Percentiles rank a stretch among this genome's conserved stretches.
These are phyloP conservation scores for Helicoverpa assulta DNA, from an alignment of 2,888 invertebrate genomes.

Conservation along the genomic window DNA sequence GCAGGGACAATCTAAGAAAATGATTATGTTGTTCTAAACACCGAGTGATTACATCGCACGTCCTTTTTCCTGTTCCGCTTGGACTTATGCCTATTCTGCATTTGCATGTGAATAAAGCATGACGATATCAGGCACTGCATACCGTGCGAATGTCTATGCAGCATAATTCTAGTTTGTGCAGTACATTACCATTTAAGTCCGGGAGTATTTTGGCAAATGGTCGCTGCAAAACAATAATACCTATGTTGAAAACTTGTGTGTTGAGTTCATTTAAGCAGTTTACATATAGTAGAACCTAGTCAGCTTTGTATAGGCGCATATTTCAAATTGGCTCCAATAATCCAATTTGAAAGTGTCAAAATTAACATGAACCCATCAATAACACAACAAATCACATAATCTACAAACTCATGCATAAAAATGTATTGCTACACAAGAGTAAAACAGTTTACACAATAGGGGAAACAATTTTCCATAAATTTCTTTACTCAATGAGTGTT, in stretches of 20 bases:
- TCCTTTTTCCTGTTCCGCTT: slow-evolving; percentile 32
- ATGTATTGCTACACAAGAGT: background rate
- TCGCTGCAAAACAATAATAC: too few species aligned
- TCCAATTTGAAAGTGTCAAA: too few species aligned
- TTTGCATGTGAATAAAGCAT: slow-evolving; percentile 15
- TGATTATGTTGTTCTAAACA: background rate
- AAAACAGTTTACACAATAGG: slow-evolving; percentile 19
- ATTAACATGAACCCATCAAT: background rate
- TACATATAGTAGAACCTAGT: too few species aligned
- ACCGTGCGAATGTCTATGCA: slow-evolving; percentile 2
- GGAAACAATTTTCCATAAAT: slow-evolving; percentile 43
- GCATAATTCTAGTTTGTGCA: slow-evolving; percentile 1
- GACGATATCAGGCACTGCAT: slow-evolving; percentile 5
- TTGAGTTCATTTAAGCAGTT: too few species aligned
- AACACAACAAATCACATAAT: background rate
- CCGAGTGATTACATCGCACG: slow-evolving; percentile 10
- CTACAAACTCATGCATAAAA: background rate
- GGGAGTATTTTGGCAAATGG: background rate
- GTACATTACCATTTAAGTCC: background rate
- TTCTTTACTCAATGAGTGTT: slow-evolving; percentile 50
- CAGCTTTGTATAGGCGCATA: too few species aligned
- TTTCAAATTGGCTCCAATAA: too few species aligned
- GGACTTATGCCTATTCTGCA: slow-evolving; percentile 22
- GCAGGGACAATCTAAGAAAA: background rate
- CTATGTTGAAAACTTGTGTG: too few species aligned